Evolutionary conservation across 2,797 vertebrate species (phyloP).

Genomic region (Malurus splendens): DNA sequence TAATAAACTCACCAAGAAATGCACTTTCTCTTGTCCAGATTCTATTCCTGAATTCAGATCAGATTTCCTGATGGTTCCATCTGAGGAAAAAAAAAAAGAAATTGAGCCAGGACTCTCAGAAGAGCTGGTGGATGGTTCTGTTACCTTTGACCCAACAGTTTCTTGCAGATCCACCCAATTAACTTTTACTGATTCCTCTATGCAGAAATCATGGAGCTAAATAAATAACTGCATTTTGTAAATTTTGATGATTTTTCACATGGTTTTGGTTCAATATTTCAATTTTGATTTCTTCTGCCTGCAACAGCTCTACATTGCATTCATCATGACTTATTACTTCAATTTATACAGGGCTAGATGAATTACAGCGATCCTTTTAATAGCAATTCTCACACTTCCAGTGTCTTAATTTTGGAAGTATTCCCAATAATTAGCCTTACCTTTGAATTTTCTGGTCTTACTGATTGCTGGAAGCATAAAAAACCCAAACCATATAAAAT

Average conservation of each 20-base stretch:
- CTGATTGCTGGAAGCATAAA: neutral
- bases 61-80: neutral
- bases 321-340: neutral
- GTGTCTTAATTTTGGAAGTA: neutral
- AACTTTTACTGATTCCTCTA: neutral
- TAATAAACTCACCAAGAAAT: slow-evolving; percentile 2
- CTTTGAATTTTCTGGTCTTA: neutral
- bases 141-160: neutral
- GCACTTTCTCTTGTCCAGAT: neutral
- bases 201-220: neutral
- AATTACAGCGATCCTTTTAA: neutral
- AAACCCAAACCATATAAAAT: neutral
- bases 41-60: slow-evolving; percentile 10
- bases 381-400: neutral
- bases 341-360: neutral
- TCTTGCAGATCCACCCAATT: neutral
- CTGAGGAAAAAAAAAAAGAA: neutral
- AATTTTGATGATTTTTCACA: neutral
- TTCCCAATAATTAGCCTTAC: neutral
- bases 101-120: neutral
- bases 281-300: neutral
- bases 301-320: neutral
- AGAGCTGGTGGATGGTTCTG: neutral
- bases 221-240: neutral
- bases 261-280: neutral